phyloP scores from a whole-genome alignment of 2,888 invertebrate genomes.

The Pterostichus niger region DNA sequence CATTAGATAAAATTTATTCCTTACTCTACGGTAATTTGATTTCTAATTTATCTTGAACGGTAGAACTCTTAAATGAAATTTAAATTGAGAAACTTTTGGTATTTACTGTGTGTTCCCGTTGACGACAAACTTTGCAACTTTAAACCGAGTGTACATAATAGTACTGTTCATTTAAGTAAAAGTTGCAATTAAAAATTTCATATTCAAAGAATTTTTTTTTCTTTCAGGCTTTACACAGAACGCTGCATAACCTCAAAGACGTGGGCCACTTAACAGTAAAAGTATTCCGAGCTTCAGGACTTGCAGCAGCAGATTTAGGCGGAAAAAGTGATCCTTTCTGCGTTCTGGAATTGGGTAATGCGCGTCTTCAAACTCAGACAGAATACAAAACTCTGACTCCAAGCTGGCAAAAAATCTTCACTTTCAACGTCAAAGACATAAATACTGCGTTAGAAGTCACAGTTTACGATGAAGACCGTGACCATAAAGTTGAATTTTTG shows the following conservation, averaged over 20 bases:
- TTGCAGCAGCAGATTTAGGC: conserved; percentile 96
- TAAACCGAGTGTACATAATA: too few relatives aligned
- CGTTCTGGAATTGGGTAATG: conserved; percentile 96
- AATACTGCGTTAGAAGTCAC: conserved; percentile 96
- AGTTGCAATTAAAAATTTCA: too few relatives aligned
- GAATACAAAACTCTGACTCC: conserved; percentile 98
- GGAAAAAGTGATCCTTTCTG: conserved; percentile 99
- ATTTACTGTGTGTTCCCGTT: too few relatives aligned
- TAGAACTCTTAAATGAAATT: too few relatives aligned
- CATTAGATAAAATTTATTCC: too few relatives aligned
- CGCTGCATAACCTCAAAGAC: conserved; percentile 88
- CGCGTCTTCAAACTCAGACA: conserved; percentile 97
- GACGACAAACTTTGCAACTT: too few relatives aligned
- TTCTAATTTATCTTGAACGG: too few relatives aligned
- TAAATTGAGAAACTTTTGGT: too few relatives aligned
- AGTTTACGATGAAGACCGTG: conserved; percentile 98
- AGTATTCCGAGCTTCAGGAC: conserved; percentile 90
- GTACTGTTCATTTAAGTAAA: too few relatives aligned
- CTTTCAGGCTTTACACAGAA: conserved; percentile 83
- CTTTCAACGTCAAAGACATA: conserved; percentile 97
- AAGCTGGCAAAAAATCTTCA: conserved; percentile 99
- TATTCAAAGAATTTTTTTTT: not conserved
- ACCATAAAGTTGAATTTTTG: conserved; percentile 98
- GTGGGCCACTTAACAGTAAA: conserved; percentile 97
- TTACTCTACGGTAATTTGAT: too few relatives aligned